A percentile compares a stretch with the other conserved stretches of the same genome.
Evolutionary conservation across 1,140 invertebrate species (phyloP).

Genomic region (Drosophila takahashii): DNA sequence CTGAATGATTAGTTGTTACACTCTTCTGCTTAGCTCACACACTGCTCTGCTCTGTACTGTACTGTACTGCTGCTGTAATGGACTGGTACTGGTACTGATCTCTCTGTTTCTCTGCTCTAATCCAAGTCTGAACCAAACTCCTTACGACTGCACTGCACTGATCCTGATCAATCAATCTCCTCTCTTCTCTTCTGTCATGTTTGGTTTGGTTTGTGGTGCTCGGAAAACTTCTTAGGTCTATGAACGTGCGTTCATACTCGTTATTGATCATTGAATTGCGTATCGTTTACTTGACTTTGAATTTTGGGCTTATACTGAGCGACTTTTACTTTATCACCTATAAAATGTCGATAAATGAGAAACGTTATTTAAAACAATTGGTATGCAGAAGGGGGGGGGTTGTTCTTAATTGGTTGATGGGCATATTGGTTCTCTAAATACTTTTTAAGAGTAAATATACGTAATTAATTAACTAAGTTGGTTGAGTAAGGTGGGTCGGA

Average conservation of each 20-base stretch:
- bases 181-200: slow-evolving; percentile 61
- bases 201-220: slow-evolving; percentile 73
- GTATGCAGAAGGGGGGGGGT: slow-evolving; percentile 6
- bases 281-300: slow-evolving; percentile 83
- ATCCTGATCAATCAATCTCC: slow-evolving; percentile 59
- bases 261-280: slow-evolving; percentile 71
- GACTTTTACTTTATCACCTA: slow-evolving; percentile 83
- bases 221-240: slow-evolving; percentile 78
- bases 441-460: slow-evolving; percentile 42
- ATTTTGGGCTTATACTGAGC: slow-evolving; percentile 79
- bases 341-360: slow-evolving; percentile 84
- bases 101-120: slow-evolving; percentile 28
- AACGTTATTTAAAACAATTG: slow-evolving; percentile 71
- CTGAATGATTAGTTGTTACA: slow-evolving; percentile 23
- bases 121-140: slow-evolving; percentile 58
- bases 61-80: slow-evolving; percentile 13
- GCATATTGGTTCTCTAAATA: slow-evolving; percentile 32
- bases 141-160: slow-evolving; percentile 62
- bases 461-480: slow-evolving; percentile 34
- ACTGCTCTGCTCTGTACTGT: slow-evolving; percentile 23
- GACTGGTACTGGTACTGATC: slow-evolving; percentile 21
- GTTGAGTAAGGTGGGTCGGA: slow-evolving; percentile 26
- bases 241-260: slow-evolving; percentile 69
- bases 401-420: slow-evolving; percentile 26
- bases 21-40: slow-evolving; percentile 30